Conservation (phyloP, 2,888 invertebrate species). For the Caenorhabditis sp. region DNA sequence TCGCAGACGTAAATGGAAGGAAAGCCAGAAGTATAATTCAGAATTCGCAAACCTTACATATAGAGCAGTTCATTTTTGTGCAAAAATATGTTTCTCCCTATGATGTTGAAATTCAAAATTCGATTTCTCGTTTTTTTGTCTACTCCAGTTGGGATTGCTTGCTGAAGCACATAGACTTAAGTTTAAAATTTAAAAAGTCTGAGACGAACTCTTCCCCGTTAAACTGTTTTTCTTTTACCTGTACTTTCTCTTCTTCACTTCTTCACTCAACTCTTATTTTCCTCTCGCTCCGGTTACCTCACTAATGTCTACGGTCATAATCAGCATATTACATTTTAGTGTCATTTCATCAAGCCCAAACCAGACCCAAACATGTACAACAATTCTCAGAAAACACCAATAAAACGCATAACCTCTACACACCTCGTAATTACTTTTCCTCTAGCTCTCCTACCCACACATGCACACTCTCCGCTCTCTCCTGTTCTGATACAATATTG, state of each 20-base stretch:
- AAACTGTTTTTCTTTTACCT: too few species aligned
- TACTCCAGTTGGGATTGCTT: too few species aligned
- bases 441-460: background rate
- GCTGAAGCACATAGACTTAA: too few species aligned
- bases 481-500: conserved; percentile 28
- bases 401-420: conserved; percentile 12
- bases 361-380: conserved; percentile 1
- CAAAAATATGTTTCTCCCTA: conserved; percentile 1
- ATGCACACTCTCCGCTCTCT: conserved; percentile 17
- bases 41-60: conserved; percentile 2
- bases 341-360: background rate
- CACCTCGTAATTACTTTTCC: conserved; percentile 26
- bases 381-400: conserved; percentile 7
- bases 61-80: conserved; percentile 1
- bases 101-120: too few species aligned
- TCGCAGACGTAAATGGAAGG: conserved; percentile 29
- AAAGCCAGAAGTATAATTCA: conserved; percentile 22
- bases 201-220: too few species aligned
- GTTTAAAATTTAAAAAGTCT: too few species aligned
- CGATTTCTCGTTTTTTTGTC: too few species aligned
- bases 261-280: too few species aligned
- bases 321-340: background rate
- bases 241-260: too few species aligned
- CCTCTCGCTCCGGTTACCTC: background rate
- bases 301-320: background rate